Evolutionary conservation across 2,797 vertebrate species (phyloP).

Genomic region (Diplodus puntazzo): DNA sequence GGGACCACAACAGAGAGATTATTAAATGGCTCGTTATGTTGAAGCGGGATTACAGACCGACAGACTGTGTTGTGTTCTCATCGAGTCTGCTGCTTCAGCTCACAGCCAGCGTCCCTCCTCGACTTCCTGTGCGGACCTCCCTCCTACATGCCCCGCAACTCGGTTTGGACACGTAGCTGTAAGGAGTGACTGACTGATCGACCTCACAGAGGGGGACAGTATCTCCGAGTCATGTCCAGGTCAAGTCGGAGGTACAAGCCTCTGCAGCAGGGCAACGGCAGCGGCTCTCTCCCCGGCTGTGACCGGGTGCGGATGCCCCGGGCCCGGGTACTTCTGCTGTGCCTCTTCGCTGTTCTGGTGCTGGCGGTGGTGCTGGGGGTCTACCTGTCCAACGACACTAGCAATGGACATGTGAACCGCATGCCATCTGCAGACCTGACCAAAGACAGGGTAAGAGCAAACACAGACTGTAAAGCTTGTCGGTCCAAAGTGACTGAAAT

Average conservation of each 20-base stretch:
- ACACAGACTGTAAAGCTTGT: neutral
- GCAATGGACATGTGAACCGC: conserved; percentile 24
- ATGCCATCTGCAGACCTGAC: conserved; percentile 62
- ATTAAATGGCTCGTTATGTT: neutral
- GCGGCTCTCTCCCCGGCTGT: conserved; percentile 64
- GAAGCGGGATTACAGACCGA: neutral
- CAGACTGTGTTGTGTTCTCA: neutral
- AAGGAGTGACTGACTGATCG: neutral
- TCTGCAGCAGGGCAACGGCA: conserved; percentile 64
- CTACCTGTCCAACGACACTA: conserved; percentile 79
- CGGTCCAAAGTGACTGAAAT: neutral
- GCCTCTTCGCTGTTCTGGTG: conserved; percentile 80
- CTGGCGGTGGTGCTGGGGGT: conserved; percentile 80
- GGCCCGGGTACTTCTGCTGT: conserved; percentile 77
- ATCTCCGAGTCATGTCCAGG: conserved; percentile 75
- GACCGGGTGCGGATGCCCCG: conserved; percentile 68
- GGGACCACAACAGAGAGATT: neutral
- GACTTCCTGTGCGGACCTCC: conserved; percentile 58
- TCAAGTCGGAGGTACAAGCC: conserved; percentile 78
- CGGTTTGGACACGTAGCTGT: conserved; percentile 73
- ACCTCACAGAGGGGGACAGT: neutral
- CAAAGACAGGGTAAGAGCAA: conserved; percentile 79
- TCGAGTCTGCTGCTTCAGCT: neutral
- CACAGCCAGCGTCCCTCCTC: conserved; percentile 1
- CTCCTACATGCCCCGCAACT: conserved; percentile 18